Conservation (phyloP, 2,888 invertebrate species). For the Arrhopalites spinosus region DNA sequence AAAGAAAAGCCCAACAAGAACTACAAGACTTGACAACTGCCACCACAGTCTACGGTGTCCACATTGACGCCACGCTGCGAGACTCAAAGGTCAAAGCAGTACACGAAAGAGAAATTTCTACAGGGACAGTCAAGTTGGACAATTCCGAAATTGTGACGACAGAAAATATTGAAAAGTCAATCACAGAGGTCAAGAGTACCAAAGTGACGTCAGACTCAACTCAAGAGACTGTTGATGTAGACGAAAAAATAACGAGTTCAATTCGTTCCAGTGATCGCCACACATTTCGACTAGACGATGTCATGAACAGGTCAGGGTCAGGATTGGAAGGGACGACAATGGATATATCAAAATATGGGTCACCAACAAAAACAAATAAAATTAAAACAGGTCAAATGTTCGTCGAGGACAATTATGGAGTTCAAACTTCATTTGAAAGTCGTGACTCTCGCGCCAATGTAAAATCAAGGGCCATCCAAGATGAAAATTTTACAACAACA, state of each 20-base stretch:
- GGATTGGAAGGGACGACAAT: constrained; percentile 29
- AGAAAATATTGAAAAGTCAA: constrained; percentile 53
- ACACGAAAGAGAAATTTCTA: constrained; percentile 53
- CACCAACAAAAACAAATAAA: constrained; percentile 2
- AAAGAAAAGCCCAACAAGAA: constrained; percentile 48
- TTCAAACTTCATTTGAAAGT: constrained; percentile 50
- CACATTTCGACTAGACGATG: constrained; percentile 50
- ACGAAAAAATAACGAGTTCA: constrained; percentile 49
- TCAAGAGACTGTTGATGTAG: constrained; percentile 46
- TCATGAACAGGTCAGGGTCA: constrained; percentile 32
- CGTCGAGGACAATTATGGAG: constrained; percentile 52
- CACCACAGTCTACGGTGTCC: constrained; percentile 50
- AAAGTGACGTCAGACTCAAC: constrained; percentile 27
- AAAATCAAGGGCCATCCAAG: constrained; percentile 48
- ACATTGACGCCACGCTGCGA: constrained; percentile 46
- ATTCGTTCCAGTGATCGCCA: constrained; percentile 51
- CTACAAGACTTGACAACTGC: constrained; percentile 43
- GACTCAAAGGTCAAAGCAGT: constrained; percentile 45
- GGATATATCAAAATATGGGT: constrained; percentile 24
- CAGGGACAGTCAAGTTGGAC: constrained; percentile 50
- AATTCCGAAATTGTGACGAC: constrained; percentile 50
- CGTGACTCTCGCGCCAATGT: constrained; percentile 45
- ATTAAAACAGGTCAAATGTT: constrained; percentile 50
- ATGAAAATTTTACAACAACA: constrained; percentile 51
- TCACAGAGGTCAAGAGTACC: constrained; percentile 52